Evolutionary conservation across 2,797 vertebrate genomes (phyloP).

Genomic region (Rousettus madagascariensis): DNA sequence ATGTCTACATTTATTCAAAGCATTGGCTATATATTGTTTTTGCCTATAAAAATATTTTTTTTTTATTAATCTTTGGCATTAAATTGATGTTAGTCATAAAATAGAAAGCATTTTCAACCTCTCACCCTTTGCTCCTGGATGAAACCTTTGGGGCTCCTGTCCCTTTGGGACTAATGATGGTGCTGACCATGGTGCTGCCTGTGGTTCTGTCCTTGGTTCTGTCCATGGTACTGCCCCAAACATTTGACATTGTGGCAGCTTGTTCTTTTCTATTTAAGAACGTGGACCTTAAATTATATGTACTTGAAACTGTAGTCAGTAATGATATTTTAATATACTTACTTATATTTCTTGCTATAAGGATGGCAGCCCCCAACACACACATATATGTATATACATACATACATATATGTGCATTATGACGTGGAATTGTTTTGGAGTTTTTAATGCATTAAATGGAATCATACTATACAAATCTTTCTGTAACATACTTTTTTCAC

Average conservation of each 20-base stretch:
- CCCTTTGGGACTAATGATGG: not conserved
- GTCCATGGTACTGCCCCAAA: conserved; percentile 48
- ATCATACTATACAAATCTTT: not conserved
- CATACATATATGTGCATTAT: not conserved
- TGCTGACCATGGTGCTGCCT: conserved; percentile 45
- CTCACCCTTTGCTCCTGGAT: not conserved
- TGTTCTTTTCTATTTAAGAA: conserved; percentile 16
- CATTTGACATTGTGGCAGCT: not conserved
- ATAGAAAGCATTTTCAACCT: not conserved
- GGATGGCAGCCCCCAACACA: not conserved
- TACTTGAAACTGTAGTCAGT: not conserved
- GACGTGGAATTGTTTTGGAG: not conserved
- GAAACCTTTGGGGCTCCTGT: not conserved
- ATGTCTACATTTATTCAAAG: conserved; percentile 1
- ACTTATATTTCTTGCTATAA: not conserved
- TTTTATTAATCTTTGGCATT: not conserved
- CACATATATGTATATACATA: not conserved
- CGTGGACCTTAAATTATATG: conserved; percentile 12
- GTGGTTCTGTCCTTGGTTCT: not conserved
- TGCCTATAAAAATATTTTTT: not conserved
- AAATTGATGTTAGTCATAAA: not conserved
- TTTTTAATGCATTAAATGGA: conserved; percentile 8
- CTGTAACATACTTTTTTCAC: not conserved
- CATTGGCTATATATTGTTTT: not conserved
- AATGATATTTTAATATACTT: not conserved